A percentile compares a stretch with the other conserved stretches of the same genome.
Conservation (phyloP, 2,888 invertebrate species). For the Tricholauxania praeusta region DNA sequence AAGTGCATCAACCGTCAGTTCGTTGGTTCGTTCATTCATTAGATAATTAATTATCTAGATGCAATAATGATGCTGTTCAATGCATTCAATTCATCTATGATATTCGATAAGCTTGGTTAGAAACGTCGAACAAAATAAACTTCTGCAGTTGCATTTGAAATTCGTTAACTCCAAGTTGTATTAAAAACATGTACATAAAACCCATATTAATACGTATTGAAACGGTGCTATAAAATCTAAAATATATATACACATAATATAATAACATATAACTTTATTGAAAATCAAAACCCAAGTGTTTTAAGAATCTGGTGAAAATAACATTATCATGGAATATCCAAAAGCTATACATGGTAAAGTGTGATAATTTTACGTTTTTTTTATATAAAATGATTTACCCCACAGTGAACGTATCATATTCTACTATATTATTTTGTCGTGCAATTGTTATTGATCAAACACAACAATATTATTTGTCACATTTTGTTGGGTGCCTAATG, state of each 20-base stretch:
- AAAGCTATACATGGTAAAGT: conserved; percentile 61
- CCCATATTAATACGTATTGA: conserved; percentile 7
- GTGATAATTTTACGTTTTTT: conserved; percentile 5
- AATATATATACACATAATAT: not conserved
- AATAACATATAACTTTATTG: not conserved
- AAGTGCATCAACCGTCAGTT: conserved; percentile 63
- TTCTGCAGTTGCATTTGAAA: conserved; percentile 24
- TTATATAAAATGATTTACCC: not conserved
- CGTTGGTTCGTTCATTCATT: conserved; percentile 36
- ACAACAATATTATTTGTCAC: conserved; percentile 35
- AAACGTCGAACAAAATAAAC: conserved; percentile 9
- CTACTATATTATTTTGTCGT: conserved; percentile 28
- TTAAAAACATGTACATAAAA: conserved; percentile 10
- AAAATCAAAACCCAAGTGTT: conserved; percentile 9
- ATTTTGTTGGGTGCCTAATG: too few species aligned
- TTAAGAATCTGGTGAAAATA: not conserved
- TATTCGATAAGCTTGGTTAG: conserved; percentile 24
- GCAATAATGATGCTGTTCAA: conserved; percentile 41
- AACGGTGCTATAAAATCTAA: conserved; percentile 7
- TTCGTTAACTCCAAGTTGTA: conserved; percentile 19
- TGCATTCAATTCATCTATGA: conserved; percentile 27
- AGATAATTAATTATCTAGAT: conserved; percentile 44
- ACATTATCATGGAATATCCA: conserved; percentile 58
- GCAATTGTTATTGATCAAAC: conserved; percentile 57
- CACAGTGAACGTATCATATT: not conserved